Conservation (phyloP, 1,140 invertebrate genomes). For the Oncopodura yosiiana region DNA sequence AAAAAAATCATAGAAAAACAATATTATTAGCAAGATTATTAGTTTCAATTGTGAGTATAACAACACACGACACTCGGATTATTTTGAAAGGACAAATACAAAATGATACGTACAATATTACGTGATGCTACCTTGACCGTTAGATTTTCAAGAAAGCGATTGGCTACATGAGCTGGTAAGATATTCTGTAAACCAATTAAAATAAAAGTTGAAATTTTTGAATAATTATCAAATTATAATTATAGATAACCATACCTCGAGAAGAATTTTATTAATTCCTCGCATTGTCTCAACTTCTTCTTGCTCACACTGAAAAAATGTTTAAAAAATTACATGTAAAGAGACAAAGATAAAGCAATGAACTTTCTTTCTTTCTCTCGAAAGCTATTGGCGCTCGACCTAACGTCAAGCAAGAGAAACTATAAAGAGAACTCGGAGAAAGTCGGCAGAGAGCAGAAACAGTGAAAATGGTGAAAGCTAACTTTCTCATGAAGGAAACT, state of each 20-base stretch:
- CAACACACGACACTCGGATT: too few relatives aligned
- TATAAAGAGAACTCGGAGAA: not conserved
- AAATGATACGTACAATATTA: too few relatives aligned
- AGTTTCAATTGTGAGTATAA: too few relatives aligned
- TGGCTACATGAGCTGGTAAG: slow-evolving; percentile 87
- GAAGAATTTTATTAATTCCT: slow-evolving; percentile 85
- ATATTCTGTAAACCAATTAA: slow-evolving; percentile 85
- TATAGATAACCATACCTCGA: too few relatives aligned
- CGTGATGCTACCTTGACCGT: slow-evolving; percentile 28
- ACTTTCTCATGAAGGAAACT: not conserved
- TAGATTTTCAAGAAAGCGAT: slow-evolving; percentile 63
- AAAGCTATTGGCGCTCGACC: not conserved
- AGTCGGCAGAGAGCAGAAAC: not conserved
- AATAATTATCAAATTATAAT: too few relatives aligned
- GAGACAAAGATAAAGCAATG: not conserved
- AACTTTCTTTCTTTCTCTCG: not conserved
- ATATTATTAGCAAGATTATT: too few relatives aligned
- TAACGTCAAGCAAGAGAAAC: not conserved
- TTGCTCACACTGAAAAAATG: slow-evolving; percentile 63
- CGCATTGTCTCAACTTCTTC: slow-evolving; percentile 90
- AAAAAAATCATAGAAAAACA: too few relatives aligned
- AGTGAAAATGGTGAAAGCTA: not conserved
- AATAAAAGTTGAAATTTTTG: not conserved
- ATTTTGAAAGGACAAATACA: too few relatives aligned
- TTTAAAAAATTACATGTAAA: not conserved